Evolutionary conservation across 2,797 vertebrate species (phyloP).

Genomic region (Pachyuromys duprasi): DNA sequence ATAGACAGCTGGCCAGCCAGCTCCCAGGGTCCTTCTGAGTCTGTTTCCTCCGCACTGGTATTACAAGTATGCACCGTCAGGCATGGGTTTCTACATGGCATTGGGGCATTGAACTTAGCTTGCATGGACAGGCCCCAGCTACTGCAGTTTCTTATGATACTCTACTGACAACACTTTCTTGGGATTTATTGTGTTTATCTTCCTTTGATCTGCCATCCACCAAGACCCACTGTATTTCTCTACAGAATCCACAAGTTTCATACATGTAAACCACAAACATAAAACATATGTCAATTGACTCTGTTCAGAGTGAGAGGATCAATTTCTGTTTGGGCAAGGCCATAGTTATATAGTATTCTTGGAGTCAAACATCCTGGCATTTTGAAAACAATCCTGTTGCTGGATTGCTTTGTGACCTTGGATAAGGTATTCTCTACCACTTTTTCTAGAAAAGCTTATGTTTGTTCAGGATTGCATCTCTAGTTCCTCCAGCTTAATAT

Average conservation of each 20-base stretch:
- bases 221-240: background rate
- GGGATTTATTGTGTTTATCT: background rate
- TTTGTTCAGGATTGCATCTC: slow-evolving; percentile 28
- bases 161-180: background rate
- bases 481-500: slow-evolving; percentile 57
- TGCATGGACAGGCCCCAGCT: background rate
- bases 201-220: background rate
- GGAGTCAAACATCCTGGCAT: background rate
- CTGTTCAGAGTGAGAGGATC: slow-evolving; percentile 19
- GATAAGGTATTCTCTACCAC: background rate
- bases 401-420: background rate
- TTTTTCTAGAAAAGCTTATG: slow-evolving; percentile 45
- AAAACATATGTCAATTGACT: background rate
- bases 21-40: background rate
- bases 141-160: background rate
- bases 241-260: slow-evolving; percentile 2
- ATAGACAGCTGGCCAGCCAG: background rate
- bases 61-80: background rate
- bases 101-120: background rate
- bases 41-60: background rate
- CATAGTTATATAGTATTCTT: background rate
- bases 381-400: slow-evolving; percentile 24
- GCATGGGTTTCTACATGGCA: background rate
- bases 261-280: slow-evolving; percentile 17
- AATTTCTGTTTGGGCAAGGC: background rate